phyloP scores from a whole-genome alignment of 2,888 invertebrate genomes.

The Itoplectis maculator region DNA sequence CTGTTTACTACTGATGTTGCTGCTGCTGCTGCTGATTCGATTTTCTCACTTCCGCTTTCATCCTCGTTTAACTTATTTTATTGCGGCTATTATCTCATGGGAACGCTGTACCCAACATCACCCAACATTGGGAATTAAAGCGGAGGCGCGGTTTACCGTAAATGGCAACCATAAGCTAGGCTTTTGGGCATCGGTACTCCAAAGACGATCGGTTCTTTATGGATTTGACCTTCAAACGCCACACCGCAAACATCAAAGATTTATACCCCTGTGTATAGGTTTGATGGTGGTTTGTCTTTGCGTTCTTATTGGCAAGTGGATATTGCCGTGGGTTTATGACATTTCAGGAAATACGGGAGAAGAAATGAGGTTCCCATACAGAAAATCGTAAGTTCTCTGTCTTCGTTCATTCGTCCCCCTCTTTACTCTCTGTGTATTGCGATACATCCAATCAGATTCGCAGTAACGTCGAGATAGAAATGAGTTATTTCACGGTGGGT shows the following conservation, averaged over 20 bases:
- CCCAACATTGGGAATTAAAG: not conserved
- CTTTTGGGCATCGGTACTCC: not conserved
- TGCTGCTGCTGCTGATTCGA: not conserved
- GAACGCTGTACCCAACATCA: not conserved
- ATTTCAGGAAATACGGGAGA: not conserved
- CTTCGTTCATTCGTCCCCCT: conserved; percentile 14
- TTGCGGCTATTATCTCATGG: not conserved
- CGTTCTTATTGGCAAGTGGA: not conserved
- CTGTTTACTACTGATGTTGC: not conserved
- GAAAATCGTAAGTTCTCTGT: not conserved
- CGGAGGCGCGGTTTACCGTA: not conserved
- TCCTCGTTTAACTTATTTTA: conserved; percentile 20
- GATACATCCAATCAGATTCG: conserved; percentile 70
- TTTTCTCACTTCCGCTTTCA: conserved; percentile 14
- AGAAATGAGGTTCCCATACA: not conserved
- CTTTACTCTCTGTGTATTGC: conserved; percentile 48
- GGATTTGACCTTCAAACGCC: not conserved
- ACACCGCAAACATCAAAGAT: conserved; percentile 26
- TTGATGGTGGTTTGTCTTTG: too few species aligned
- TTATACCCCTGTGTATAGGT: not conserved
- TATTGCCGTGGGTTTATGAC: not conserved
- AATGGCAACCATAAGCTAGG: not conserved
- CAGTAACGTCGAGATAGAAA: conserved; percentile 54
- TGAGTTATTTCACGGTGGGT: conserved; percentile 75
- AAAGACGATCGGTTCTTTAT: conserved; percentile 2